Base-by-base conservation (phyloP, 2,797 vertebrate species). In the Sebastes trivittatus region DNA sequence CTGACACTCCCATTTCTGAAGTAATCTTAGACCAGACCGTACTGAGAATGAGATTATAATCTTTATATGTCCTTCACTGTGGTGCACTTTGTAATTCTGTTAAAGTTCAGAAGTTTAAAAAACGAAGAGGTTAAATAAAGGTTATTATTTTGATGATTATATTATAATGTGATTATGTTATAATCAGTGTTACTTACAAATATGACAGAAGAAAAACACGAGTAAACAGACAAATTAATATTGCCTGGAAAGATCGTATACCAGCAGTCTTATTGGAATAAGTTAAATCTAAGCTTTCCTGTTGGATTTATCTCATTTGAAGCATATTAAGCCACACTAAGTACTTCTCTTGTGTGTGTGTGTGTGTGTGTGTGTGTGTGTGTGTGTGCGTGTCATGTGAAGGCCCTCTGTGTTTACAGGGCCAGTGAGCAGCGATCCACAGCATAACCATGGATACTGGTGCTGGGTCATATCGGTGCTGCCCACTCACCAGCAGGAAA, bases 391-490 rank as follows among this genome's bases (percentile, higher is more conserved):
- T 46, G 61, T 92, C 91, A 92, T 90, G 88, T 93, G 87, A 90
- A 92, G 80, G 78, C 75, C 61, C 80, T 82, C 82, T 85, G 82
- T 93, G 88, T 93, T 92, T 93, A 88, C 83, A 86, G 82, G 80
- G 74, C 82, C 91, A 72, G 80, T 65, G 83, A 76, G 81, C 88
- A 88, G 75, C 56, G 86, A 88, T 91, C 91, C 89, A 62, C 84
- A 89, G 84, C 79, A 46, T 83, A 66, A 78, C 87, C 90, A 83
- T 61, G 76, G 83, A 84, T 62, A 78, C 71, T 68, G 84, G 77
- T 49, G 66, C 63, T 11, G 83, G 88, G 92, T 92, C 87, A 84
- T 61, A 56, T 77, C 46, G 73, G 81, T 79, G 81, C 84, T 77
- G 81, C 85, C 61, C 84, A 54, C 76, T 76, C 83, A 54, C 52